Evolutionary conservation across 2,888 invertebrate species (phyloP).

Genomic region (Nineta flava): DNA sequence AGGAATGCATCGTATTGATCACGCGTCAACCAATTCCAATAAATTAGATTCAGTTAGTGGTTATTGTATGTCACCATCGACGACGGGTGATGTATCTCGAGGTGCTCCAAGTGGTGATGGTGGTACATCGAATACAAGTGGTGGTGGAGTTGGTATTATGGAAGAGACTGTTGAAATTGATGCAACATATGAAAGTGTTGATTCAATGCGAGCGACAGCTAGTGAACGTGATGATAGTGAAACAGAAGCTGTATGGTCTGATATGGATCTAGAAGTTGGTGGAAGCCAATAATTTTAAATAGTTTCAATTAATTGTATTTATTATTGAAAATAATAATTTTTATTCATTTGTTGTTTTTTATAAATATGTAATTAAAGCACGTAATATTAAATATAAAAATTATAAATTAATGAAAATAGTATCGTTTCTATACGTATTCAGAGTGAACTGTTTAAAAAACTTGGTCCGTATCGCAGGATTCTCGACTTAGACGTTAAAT

Average conservation of each 20-base stretch:
- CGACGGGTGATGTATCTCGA: conserved; percentile 2
- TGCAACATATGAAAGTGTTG: neutral
- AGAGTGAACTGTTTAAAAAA: too few species aligned
- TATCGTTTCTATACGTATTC: too few species aligned
- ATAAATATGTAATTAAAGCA: too few species aligned
- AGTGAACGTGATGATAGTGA: conserved; percentile 28
- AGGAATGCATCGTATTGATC: conserved; percentile 44
- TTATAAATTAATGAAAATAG: too few species aligned
- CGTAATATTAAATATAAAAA: too few species aligned
- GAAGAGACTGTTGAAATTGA: neutral
- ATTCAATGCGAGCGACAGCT: conserved; percentile 1
- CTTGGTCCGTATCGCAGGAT: too few species aligned
- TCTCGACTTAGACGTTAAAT: too few species aligned
- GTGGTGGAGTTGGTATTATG: neutral
- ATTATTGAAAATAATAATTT: too few species aligned
- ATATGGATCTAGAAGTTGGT: conserved; percentile 36
- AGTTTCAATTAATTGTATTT: too few species aligned
- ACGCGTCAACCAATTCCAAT: conserved; percentile 23
- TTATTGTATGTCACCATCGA: conserved; percentile 28
- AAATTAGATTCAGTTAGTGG: conserved; percentile 29
- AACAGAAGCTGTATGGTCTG: conserved; percentile 43
- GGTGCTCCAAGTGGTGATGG: neutral
- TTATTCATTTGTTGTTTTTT: too few species aligned
- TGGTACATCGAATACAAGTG: neutral
- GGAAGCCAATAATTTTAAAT: neutral